Conservation (phyloP, 2,888 invertebrate species). For the Drosophila affinis region DNA sequence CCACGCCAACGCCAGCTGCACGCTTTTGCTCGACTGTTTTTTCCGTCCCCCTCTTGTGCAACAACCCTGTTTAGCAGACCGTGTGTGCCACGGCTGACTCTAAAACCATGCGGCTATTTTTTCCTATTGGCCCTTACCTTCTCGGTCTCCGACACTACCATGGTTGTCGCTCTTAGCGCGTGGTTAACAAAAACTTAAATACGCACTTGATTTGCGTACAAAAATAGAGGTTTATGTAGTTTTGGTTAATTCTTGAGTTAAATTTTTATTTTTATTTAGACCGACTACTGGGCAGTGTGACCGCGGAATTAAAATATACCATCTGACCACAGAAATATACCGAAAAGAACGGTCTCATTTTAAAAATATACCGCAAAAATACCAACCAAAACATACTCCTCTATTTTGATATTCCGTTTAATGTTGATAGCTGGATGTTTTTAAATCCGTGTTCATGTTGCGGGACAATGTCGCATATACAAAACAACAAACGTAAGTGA, state of each 20-base stretch:
- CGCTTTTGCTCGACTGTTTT: conserved; percentile 43
- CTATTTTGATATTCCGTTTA: too few species aligned
- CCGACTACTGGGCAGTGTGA: too few species aligned
- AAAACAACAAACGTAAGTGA: too few species aligned
- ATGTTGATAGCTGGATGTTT: too few species aligned
- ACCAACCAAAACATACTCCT: too few species aligned
- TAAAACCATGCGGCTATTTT: conserved; percentile 64
- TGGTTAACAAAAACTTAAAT: conserved; percentile 40
- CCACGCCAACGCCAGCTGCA: conserved; percentile 63
- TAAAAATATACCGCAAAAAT: too few species aligned
- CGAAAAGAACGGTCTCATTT: too few species aligned
- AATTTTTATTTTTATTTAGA: too few species aligned
- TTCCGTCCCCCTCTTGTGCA: conserved; percentile 58
- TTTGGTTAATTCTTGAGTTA: conserved; percentile 32
- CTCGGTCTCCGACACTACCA: conserved; percentile 74
- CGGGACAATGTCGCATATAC: too few species aligned
- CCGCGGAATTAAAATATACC: too few species aligned
- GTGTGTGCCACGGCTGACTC: conserved; percentile 65
- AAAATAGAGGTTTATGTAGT: conserved; percentile 23
- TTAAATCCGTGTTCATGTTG: too few species aligned
- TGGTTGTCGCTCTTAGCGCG: conserved; percentile 43
- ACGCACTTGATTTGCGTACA: conserved; percentile 60
- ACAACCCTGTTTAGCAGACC: conserved; percentile 70
- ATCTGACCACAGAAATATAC: too few species aligned
- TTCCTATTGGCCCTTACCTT: conserved; percentile 62